Evolutionary conservation across 2,888 invertebrate genomes (phyloP).

Genomic region (Phortica magna): DNA sequence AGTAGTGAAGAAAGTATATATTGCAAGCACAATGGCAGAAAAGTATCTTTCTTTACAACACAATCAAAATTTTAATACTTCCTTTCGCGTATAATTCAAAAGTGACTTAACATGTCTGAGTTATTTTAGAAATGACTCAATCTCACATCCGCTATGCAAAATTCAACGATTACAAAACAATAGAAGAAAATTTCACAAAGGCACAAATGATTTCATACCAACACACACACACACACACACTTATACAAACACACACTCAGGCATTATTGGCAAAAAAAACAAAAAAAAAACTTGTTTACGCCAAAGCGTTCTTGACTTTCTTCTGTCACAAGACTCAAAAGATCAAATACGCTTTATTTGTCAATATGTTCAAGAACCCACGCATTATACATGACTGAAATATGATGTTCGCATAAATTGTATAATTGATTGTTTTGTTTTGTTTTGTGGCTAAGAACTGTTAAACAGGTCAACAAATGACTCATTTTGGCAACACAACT

Average conservation of each 20-base stretch:
- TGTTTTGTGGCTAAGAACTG: too few relatives aligned
- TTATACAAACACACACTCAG: too few relatives aligned
- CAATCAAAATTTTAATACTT: too few relatives aligned
- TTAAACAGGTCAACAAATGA: too few relatives aligned
- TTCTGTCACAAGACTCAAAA: slow-evolving; percentile 9
- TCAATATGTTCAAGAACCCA: background rate
- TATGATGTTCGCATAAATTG: background rate
- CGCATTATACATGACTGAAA: background rate
- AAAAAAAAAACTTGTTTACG: slow-evolving; percentile 18
- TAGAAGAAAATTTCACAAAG: background rate
- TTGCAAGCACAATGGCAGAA: too few relatives aligned
- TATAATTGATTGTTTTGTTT: too few relatives aligned
- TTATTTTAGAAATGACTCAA: slow-evolving; percentile 5
- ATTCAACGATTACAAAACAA: background rate
- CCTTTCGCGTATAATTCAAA: background rate
- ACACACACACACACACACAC: background rate
- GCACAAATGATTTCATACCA: background rate
- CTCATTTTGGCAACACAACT: too few relatives aligned
- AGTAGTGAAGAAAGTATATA: too few relatives aligned
- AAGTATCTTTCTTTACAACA: too few relatives aligned
- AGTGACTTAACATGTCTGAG: background rate
- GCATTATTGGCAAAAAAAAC: too few relatives aligned
- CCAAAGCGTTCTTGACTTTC: slow-evolving; percentile 23
- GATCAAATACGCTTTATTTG: background rate
- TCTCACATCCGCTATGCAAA: slow-evolving; percentile 12